phyloP scores from a whole-genome alignment of 2,888 invertebrate genomes.

The Drosophila setosimentum region DNA sequence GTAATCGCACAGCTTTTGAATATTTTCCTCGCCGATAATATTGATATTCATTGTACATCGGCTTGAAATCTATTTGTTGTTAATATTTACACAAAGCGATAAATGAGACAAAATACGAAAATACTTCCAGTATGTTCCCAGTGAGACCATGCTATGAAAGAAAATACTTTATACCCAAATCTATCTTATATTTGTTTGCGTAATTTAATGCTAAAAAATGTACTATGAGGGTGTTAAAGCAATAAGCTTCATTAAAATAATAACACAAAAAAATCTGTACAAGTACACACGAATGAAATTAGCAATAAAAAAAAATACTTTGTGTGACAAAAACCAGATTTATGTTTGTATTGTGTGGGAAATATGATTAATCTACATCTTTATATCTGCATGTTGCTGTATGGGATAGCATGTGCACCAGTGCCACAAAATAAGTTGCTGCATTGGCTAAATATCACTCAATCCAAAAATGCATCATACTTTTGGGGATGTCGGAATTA shows the following conservation, averaged over 20 bases:
- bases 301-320: background rate
- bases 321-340: background rate
- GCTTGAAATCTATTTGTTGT: background rate
- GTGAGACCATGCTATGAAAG: constrained; percentile 12
- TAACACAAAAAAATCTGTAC: background rate
- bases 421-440: background rate
- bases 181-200: background rate
- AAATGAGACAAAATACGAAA: background rate
- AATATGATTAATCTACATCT: background rate
- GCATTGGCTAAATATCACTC: background rate
- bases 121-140: background rate
- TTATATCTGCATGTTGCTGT: background rate
- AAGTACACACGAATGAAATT: background rate
- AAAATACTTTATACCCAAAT: constrained; percentile 17
- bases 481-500: background rate
- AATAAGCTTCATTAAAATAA: background rate
- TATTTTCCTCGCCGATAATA: constrained; percentile 57
- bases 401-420: background rate
- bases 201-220: background rate
- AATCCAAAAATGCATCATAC: background rate
- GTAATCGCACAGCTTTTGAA: constrained; percentile 75
- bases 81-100: constrained; percentile 2
- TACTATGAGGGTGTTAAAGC: background rate
- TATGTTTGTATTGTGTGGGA: background rate
- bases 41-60: constrained; percentile 38